Percentiles rank a stretch among this genome's conserved stretches.
phyloP scores from a whole-genome alignment of 2,888 invertebrate genomes.

The Plebejus melissa region DNA sequence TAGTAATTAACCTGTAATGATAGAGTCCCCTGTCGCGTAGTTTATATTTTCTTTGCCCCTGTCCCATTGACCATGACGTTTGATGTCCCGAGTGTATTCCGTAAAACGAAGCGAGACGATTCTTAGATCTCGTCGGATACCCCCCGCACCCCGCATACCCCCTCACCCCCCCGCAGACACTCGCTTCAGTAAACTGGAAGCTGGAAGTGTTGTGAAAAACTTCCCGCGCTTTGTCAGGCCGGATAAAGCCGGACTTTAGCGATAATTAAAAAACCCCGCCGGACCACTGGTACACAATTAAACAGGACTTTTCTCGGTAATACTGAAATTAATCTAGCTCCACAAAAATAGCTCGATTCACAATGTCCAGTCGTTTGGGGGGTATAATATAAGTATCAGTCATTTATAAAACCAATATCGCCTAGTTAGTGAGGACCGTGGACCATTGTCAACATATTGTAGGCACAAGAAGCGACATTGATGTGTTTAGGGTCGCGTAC shows the following conservation, averaged over 20 bases:
- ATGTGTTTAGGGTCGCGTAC: not conserved
- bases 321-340: not conserved
- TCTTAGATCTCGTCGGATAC: not conserved
- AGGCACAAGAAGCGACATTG: not conserved
- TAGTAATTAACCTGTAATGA: not conserved
- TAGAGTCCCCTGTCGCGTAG: not conserved
- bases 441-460: not conserved
- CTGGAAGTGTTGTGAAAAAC: not conserved
- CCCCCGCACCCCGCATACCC: not conserved
- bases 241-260: not conserved
- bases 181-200: not conserved
- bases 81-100: not conserved
- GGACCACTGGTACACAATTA: not conserved
- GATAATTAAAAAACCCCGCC: not conserved
- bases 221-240: not conserved
- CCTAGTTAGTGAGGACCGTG: not conserved
- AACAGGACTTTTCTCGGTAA: not conserved
- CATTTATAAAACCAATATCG: not conserved
- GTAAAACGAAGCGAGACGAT: not conserved
- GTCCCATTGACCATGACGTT: not conserved
- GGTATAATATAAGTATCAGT: too few species aligned
- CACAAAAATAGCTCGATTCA: too few species aligned
- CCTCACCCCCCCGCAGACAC: not conserved
- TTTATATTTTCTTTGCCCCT: too few species aligned
- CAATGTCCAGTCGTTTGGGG: too few species aligned